These are phyloP conservation scores for Microcebus murinus DNA, from an alignment of 2,113 vertebrate species.

Conservation along the genomic window DNA sequence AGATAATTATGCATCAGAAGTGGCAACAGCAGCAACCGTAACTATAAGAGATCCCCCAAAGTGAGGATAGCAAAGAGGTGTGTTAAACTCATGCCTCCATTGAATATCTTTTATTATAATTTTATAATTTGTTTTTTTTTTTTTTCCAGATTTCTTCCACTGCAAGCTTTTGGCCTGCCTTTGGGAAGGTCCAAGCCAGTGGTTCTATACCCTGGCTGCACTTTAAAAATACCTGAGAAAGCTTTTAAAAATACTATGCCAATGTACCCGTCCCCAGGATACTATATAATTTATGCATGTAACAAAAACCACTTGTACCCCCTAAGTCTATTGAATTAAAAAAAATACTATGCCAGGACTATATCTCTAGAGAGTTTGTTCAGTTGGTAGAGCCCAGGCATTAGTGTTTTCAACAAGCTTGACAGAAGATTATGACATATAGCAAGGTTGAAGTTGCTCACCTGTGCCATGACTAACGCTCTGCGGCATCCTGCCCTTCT, in stretches of 20 bases:
- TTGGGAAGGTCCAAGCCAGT: not conserved
- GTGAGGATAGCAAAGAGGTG: not conserved
- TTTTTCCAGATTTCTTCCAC: not conserved
- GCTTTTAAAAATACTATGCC: not conserved
- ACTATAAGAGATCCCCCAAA: not conserved
- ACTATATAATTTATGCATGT: too few relatives aligned
- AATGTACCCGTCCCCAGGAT: too few relatives aligned
- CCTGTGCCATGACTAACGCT: not conserved
- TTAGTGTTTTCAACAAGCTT: not conserved
- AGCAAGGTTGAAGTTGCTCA: too few relatives aligned
- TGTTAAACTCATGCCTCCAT: not conserved
- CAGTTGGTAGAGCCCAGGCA: not conserved
- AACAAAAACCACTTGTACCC: too few relatives aligned
- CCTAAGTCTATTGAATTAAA: too few relatives aligned
- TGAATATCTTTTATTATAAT: not conserved
- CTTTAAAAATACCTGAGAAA: not conserved
- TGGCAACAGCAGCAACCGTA: not conserved
- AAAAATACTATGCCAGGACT: not conserved
- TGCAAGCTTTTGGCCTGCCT: not conserved
- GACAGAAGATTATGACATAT: not conserved
- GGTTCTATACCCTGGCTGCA: not conserved
- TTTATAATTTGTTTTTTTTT: not conserved
- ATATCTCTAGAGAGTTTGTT: not conserved
- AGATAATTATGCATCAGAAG: not conserved
- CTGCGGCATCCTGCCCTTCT: not conserved